A percentile compares a stretch with the other conserved stretches of the same genome.
These are phyloP conservation scores for Heliconius erato DNA, from an alignment of 2,888 invertebrate genomes.

Conservation along the genomic window DNA sequence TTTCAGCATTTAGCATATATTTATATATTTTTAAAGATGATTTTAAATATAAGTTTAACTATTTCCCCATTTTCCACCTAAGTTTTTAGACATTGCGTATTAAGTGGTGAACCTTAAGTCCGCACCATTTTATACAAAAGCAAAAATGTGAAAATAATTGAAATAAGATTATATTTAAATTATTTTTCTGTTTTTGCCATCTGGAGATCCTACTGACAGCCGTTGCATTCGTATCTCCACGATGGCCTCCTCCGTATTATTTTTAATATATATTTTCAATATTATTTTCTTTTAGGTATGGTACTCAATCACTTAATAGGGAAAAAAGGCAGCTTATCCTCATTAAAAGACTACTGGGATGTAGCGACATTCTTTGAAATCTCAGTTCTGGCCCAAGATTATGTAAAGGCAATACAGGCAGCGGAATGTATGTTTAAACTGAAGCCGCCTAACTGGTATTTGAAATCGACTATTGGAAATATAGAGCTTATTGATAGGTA, in stretches of 20 bases:
- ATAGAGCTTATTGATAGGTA: slow-evolving; percentile 94
- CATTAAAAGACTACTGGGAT: slow-evolving; percentile 99
- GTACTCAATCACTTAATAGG: slow-evolving; percentile 98
- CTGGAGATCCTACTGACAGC: no score
- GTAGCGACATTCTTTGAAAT: slow-evolving; percentile 99
- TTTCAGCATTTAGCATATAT: no score
- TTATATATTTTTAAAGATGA: no score
- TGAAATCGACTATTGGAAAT: slow-evolving; percentile 98
- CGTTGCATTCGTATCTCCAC: no score
- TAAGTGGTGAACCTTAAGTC: no score
- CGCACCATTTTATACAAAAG: no score
- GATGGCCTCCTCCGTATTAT: neutral
- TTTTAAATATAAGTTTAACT: no score
- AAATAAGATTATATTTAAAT: no score
- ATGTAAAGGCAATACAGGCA: slow-evolving; percentile 98
- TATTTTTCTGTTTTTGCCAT: no score
- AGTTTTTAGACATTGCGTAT: no score
- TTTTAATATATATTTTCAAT: slow-evolving; percentile 38
- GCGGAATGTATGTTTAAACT: slow-evolving; percentile 97
- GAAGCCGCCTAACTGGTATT: slow-evolving; percentile 96
- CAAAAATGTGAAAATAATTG: no score
- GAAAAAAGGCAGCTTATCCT: slow-evolving; percentile 97
- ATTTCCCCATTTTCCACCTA: no score
- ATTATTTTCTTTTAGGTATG: slow-evolving; percentile 87
- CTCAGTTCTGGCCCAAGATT: slow-evolving; percentile 98